Base-by-base conservation (phyloP, 2,113 vertebrate genomes). In the Microcebus tavaratra region DNA sequence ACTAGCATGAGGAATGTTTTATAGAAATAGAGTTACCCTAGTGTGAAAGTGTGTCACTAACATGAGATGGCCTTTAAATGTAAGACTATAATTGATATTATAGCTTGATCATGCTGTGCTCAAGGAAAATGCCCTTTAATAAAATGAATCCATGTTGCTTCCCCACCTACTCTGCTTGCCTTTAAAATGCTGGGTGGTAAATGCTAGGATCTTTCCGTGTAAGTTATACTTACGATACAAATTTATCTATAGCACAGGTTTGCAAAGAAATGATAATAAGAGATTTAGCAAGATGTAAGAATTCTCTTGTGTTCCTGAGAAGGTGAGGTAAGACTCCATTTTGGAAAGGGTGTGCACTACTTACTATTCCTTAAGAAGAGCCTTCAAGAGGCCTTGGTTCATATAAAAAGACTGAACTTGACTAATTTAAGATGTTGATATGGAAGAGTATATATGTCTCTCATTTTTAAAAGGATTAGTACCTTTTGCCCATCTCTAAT, bases 401-500 rank as follows among this genome's bases (percentile, higher is more conserved):
- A 68, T 68, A 21, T 83, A 85, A 75, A 31, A 76, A 92, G 57
- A 88, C 50, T 95, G 59, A 50, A 48, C 39, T 97, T 97, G 39
- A 68, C 25, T 90, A 45, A 88, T 97, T 95, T 96, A 97, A 97
- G 2, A n/a, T 94, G 39, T 88, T 90, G 9, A 9, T 85, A 84
- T 89, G 82, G 79, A 53, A 18, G 11, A 89, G 84, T 92, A 68
- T 63, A 45, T 42, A 63, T 90, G 81, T 21, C 29, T 67, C 90
- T 93, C 89, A 34, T 97, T 97, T 98, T 91, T 90, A 72, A 96
- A 92, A 14, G 39, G 0, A 42, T 94, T 94, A 94, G 27, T 20
- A 80, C 85, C 63, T 98, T 97, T 96, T 79, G 61, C 90, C 21
- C 97, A 0, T 86, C 97, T 98, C 72, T 97, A 97, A 96, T 97